phyloP scores from a whole-genome alignment of 2,888 invertebrate species.

The Lottia scabra region DNA sequence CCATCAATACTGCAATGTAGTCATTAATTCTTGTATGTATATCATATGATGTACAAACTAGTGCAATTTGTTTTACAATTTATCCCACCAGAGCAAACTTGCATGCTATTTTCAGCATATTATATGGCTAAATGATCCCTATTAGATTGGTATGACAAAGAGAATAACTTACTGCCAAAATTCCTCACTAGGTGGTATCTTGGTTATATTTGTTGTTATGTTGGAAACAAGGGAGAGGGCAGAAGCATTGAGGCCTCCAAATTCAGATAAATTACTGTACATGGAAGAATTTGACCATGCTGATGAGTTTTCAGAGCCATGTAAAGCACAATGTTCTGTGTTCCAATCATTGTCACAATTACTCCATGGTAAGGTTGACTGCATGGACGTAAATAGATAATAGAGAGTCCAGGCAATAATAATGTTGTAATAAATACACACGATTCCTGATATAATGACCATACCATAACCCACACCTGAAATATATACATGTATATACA shows the following conservation, averaged over 20 bases:
- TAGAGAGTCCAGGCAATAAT: conserved; percentile 68
- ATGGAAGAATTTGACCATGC: background rate
- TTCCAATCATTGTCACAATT: conserved; percentile 64
- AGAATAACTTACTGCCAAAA: conserved; percentile 44
- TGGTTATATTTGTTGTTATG: background rate
- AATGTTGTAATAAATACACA: conserved; percentile 68
- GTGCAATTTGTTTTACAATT: no score
- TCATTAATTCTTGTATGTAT: no score
- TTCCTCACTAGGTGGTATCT: conserved; percentile 39
- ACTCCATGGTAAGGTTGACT: conserved; percentile 59
- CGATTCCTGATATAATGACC: conserved; percentile 64
- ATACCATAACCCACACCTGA: conserved; percentile 66
- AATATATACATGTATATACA: background rate
- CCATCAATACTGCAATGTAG: no score
- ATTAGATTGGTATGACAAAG: background rate
- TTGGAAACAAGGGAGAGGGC: background rate
- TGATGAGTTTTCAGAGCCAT: background rate
- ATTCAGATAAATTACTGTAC: background rate
- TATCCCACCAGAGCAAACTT: no score
- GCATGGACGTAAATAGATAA: conserved; percentile 63
- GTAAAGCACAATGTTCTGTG: conserved; percentile 34
- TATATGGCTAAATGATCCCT: no score
- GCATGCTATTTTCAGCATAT: no score
- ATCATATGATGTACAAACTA: no score
- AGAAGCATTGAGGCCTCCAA: background rate